Evolutionary conservation across 2,113 vertebrate species (phyloP).

Genomic region (Dolichotis patagonum): DNA sequence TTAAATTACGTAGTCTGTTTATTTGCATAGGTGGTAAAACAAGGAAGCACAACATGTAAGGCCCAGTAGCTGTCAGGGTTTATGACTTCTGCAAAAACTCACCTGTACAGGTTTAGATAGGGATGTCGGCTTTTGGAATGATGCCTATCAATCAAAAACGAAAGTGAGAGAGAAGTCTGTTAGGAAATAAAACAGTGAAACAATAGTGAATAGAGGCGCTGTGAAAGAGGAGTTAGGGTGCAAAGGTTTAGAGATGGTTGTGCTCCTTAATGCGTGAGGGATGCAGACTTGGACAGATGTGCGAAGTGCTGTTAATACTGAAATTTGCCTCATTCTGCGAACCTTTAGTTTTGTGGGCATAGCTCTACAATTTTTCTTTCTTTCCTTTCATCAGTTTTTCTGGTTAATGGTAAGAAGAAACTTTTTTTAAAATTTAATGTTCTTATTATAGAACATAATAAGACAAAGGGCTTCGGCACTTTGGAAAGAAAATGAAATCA

Average conservation of each 20-base stretch:
- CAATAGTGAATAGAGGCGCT: neutral
- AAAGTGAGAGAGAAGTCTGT: neutral
- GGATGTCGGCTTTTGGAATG: neutral
- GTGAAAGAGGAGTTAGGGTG: no score
- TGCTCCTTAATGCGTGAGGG: neutral
- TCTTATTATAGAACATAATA: constrained; percentile 24
- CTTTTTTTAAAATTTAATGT: constrained; percentile 40
- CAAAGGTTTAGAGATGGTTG: neutral
- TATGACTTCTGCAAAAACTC: neutral
- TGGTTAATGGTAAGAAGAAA: neutral
- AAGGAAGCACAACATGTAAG: no score
- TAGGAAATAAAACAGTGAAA: neutral
- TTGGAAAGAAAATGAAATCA: constrained; percentile 8
- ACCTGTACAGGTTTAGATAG: neutral
- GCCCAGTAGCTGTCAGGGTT: neutral
- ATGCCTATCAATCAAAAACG: neutral
- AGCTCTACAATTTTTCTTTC: neutral
- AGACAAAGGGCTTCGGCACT: constrained; percentile 24
- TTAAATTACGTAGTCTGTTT: no score
- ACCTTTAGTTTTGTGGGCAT: neutral
- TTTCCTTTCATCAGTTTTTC: neutral
- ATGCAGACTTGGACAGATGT: rapidly evolving
- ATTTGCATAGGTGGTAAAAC: no score
- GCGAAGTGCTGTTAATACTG: neutral
- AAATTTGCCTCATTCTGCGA: neutral